Conservation (phyloP, 2,113 vertebrate species). For the Macaca mulatta region DNA sequence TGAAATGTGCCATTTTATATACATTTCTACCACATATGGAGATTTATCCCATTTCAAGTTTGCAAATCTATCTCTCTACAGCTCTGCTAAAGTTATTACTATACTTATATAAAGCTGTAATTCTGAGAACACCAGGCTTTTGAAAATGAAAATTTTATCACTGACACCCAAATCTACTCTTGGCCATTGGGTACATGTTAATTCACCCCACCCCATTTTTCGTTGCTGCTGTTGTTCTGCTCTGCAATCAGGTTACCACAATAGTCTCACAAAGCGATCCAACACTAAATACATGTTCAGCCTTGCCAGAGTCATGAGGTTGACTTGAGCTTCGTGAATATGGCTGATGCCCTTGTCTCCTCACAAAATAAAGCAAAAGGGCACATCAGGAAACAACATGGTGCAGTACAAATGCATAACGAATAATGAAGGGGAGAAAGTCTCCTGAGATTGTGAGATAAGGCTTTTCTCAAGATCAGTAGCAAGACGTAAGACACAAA, state of each 20-base stretch:
- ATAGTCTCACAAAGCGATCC: neutral
- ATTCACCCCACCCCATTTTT: neutral
- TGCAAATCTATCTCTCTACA: neutral
- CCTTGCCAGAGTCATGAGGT: neutral
- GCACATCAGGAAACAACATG: neutral
- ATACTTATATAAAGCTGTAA: neutral
- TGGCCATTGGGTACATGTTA: neutral
- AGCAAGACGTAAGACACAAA: neutral
- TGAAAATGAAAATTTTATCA: neutral
- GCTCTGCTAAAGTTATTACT: neutral
- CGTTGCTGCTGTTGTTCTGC: neutral
- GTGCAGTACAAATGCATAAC: neutral
- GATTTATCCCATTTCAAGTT: neutral
- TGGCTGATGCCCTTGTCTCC: accelerated
- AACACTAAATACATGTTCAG: neutral
- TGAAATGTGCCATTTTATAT: neutral
- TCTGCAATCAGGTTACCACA: neutral
- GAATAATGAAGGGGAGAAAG: too few species aligned
- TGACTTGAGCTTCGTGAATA: neutral
- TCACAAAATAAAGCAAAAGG: neutral
- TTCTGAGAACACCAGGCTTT: neutral
- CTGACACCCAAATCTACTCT: neutral
- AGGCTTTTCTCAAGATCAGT: neutral
- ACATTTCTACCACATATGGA: neutral
- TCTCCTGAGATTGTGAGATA: neutral